Base-by-base conservation (phyloP, 2,888 invertebrate species). In the Acrobasis repandana region DNA sequence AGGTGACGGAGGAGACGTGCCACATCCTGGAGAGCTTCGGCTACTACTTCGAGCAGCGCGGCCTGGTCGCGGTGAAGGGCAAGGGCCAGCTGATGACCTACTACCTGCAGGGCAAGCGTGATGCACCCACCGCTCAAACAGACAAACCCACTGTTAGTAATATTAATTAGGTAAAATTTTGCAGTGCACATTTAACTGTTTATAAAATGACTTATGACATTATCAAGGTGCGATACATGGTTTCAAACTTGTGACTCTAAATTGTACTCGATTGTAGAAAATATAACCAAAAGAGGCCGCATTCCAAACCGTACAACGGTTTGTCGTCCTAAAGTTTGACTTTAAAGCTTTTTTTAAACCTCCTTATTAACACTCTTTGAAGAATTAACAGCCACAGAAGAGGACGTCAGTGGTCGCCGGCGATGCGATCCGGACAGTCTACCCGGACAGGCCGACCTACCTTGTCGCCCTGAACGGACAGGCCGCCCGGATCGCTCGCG, bases 11-110 rank as follows among this genome's bases (percentile, higher is more conserved):
- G 81, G 98, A 99, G 82, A 98, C 98, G 0, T 96, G 97, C 74
- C 94, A 95, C 71, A 98, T 99, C 67, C 93, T 99, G 28, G 95
- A 97, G 79, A 94, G 94, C 58, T 98, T 97, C 80, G 98, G 98
- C 1, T 99, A 97, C 86, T 95, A 95, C 67, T 98, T 99, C 84
- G 97, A 97, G 83, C 98, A 98, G 80, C 95, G 99, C 2, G 99
- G 99, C 6, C 92, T 98, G 64, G 98, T 99, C 14, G 96, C 97
- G 49, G 99, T 99, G 52, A 99, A 99, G 88, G 99, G 99, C 70
- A 99, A 99, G 89, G 99, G 99, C 14, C 96, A 98, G 82, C 93
- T 99, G 62, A 96, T 98, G 95, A 99, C 98, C 1, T 98, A 97
- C 87, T 98, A 98, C 82, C 91, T 99, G 68, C 93, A 94, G 80